Evolutionary conservation across 2,888 invertebrate species (phyloP), one percentile per base, ranked within the genome.

Genomic region (Melanophora roralis): DNA sequence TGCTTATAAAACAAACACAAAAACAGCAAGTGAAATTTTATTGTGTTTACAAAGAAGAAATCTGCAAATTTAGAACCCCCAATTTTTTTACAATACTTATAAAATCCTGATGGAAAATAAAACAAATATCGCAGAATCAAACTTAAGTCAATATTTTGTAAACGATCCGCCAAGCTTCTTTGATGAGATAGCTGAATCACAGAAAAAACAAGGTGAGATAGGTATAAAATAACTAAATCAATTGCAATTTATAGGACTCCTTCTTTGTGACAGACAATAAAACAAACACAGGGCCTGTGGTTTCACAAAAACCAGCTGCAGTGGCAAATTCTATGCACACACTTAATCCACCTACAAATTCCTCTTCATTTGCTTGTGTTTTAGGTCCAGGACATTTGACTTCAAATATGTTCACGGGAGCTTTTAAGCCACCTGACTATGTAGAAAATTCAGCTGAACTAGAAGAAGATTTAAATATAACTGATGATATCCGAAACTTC

Each of bases 151-250:
- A 83, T 90, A 90, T 82, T 90, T 90, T 82, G 88, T 87, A 4
- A 88, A 89, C 83, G 89, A 90, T 86, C 89, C 90, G 8, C 89
- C 90, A 12, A 89, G 89, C 83, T 89, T 89, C 67, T 90, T 90
- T 81, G 90, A 90, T 86, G 88, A 90, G 83, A 78, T 90, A 59
- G 83, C 84, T 14, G 62, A 45, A 12, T 4, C 71, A 21, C 62
- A 59, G 53, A 79, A 78, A 68, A 65, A 55, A 27, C 27, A 27
- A 27, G 27, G 27, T 27, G 6, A 27, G 27, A 5, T 27, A 6
- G 27, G n/a, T n/a, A n/a, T n/a, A n/a, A n/a, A n/a, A n/a, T n/a
- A n/a, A n/a, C 27, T 27, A 27, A 27, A 27, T 6, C 3, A 27
- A 27, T 27, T 27, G 27, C n/a, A 27, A 5, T 27, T 27, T 6